Evolutionary conservation across 2,888 invertebrate species (phyloP).

Genomic region (Sceliomorpha sp.): DNA sequence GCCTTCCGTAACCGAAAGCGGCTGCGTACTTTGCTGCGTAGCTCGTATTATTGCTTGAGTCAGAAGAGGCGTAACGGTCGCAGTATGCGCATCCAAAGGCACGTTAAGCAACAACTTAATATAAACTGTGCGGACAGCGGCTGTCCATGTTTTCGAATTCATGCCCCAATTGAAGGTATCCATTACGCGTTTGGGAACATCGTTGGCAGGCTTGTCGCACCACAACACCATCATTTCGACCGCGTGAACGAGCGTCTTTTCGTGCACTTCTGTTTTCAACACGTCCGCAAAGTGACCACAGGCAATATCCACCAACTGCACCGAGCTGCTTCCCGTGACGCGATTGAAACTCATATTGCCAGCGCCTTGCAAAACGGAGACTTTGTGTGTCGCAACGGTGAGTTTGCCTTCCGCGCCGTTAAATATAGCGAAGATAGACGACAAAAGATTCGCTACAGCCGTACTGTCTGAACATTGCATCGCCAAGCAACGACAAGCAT

Average conservation of each 20-base stretch:
- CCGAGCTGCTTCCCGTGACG: conserved; percentile 83
- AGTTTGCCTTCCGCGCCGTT: conserved; percentile 95
- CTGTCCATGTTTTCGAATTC: conserved; percentile 88
- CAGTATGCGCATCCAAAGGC: conserved; percentile 62
- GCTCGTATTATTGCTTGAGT: conserved; percentile 88
- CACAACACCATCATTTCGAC: conserved; percentile 91
- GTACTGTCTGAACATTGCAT: conserved; percentile 85
- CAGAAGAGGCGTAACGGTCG: conserved; percentile 83
- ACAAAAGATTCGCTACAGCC: conserved; percentile 86
- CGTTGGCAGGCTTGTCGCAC: conserved; percentile 85
- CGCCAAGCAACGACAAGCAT: conserved; percentile 87
- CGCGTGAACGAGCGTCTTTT: conserved; percentile 91
- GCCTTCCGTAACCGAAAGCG: conserved; percentile 86
- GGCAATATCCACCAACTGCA: conserved; percentile 84
- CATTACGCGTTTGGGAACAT: conserved; percentile 85
- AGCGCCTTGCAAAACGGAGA: conserved; percentile 90
- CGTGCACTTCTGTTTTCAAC: conserved; percentile 94
- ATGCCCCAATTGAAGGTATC: conserved; percentile 88
- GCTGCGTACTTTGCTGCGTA: conserved; percentile 87
- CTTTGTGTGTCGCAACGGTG: conserved; percentile 92
- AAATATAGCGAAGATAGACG: conserved; percentile 88
- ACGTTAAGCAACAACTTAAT: conserved; percentile 85
- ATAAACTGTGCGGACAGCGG: conserved; percentile 89
- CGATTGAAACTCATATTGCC: conserved; percentile 88
- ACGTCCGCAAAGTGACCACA: conserved; percentile 87